Evolutionary conservation across 2,797 vertebrate genomes (phyloP).

Genomic region (Nothura maculosa): DNA sequence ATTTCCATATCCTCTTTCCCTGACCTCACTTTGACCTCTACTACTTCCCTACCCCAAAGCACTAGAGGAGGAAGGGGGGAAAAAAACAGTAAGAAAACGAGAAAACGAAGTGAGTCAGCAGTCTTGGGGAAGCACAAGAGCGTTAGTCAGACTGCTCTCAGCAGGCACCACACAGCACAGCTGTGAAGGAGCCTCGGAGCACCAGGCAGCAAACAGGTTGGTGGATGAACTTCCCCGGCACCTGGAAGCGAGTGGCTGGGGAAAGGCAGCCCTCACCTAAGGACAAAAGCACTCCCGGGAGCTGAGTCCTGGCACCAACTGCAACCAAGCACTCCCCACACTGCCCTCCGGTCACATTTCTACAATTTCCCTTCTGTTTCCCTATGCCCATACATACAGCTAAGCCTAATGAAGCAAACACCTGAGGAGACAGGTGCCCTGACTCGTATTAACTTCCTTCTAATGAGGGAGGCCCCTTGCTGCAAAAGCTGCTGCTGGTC

Average conservation of each 20-base stretch:
- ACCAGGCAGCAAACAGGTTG: background rate
- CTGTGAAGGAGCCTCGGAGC: background rate
- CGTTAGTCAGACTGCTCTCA: conserved; percentile 29
- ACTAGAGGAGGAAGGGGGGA: background rate
- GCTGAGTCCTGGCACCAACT: background rate
- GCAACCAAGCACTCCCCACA: background rate
- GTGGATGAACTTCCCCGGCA: background rate
- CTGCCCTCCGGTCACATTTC: background rate
- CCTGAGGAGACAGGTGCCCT: background rate
- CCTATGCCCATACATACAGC: background rate
- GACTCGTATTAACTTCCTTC: background rate
- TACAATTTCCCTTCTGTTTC: background rate
- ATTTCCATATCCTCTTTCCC: background rate
- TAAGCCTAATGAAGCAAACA: background rate
- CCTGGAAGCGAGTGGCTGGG: background rate
- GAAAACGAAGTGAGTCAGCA: conserved; percentile 59
- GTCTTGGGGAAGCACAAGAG: background rate
- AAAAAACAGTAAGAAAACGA: background rate
- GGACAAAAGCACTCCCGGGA: background rate
- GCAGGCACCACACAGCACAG: background rate
- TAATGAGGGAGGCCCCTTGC: background rate
- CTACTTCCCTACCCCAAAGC: background rate
- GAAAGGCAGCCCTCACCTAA: background rate
- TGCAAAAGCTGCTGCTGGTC: background rate
- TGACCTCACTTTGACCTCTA: background rate